Evolutionary conservation across 1,140 invertebrate genomes (phyloP), one percentile per base, ranked within the genome.

Genomic region (Orussus abietinus): DNA sequence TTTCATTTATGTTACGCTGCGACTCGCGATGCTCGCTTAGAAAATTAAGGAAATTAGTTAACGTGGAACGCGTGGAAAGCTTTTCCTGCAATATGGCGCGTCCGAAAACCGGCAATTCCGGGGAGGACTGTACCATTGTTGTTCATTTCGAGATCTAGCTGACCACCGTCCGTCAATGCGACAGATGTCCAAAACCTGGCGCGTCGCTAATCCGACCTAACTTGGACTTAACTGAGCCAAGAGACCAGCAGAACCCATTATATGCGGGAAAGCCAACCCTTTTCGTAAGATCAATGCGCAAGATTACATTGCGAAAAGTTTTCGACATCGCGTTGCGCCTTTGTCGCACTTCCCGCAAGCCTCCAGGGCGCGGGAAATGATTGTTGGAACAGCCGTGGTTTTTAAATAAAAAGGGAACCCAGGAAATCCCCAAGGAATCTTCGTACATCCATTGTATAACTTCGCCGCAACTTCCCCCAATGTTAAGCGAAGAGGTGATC

Each of bases 231-330:
- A 61, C 50, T 56, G 46, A 62, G 53, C 51, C 54, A 60, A 63
- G 53, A 65, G 59, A 63, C 63, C 63, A 64, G 62, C 51, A 57
- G 47, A 66, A 61, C 47, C 61, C 53, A 67, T 66, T 66, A 65
- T 64, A 38, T 45, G 42, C 38, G 46, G 53, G n/a, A n/a, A 62
- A 65, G 58, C 59, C 57, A 67, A 68, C 59, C 68, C 66, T 63
- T 51, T 33, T 29, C 34, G 49, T 12, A 44, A 69, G 63, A 73
- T 73, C 60, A 69, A 73, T 71, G 59, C 62, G 62, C 53, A 68
- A 73, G 70, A 73, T 73, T 73, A 69, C 66, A 65, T 66, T 62
- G 69, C 69, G 62, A 69, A 73, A 71, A 65, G 43, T 53, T 55
- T 57, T 47, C n/a, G 17, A 32, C 36, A 41, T 47, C 31, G 44